Conservation (phyloP, 2,797 vertebrate species). For the Neosalanx taihuensis region DNA sequence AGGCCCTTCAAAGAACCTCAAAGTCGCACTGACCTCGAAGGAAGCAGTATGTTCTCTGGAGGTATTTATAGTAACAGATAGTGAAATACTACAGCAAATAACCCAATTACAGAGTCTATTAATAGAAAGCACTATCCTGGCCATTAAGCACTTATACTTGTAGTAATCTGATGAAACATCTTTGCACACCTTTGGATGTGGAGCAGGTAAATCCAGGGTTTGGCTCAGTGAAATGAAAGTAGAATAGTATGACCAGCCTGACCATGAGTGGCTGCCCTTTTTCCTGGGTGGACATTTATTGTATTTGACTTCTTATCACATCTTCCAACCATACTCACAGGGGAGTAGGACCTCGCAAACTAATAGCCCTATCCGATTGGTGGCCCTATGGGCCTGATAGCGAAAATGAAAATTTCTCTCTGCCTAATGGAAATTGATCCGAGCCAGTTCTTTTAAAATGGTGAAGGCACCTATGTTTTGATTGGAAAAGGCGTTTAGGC, state of each 20-base stretch:
- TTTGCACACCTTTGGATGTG: constrained; percentile 23
- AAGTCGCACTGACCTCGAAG: constrained; percentile 1
- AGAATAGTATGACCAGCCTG: constrained; percentile 22
- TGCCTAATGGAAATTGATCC: constrained; percentile 52
- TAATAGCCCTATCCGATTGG: constrained; percentile 40
- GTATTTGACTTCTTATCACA: constrained; percentile 19
- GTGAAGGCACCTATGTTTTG: constrained; percentile 31
- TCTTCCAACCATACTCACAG: constrained; percentile 30
- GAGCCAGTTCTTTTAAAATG: constrained; percentile 51
- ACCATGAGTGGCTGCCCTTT: constrained; percentile 25
- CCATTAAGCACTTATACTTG: background rate
- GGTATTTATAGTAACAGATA: constrained; percentile 5
- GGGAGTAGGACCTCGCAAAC: constrained; percentile 24
- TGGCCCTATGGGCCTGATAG: constrained; percentile 38
- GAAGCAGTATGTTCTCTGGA: constrained; percentile 9
- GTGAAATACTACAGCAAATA: constrained; percentile 6
- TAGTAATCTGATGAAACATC: constrained; percentile 24
- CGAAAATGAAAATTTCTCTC: constrained; percentile 33
- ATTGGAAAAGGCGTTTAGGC: constrained; percentile 40
- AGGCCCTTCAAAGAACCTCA: background rate
- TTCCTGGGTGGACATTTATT: constrained; percentile 38
- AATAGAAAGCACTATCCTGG: constrained; percentile 29
- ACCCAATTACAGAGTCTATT: constrained; percentile 35
- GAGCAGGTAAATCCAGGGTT: constrained; percentile 30
- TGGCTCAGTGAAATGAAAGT: constrained; percentile 16